A percentile compares a stretch with the other conserved stretches of the same genome.
phyloP scores from a whole-genome alignment of 2,113 vertebrate genomes.

The Pyrgilauda ruficollis region DNA sequence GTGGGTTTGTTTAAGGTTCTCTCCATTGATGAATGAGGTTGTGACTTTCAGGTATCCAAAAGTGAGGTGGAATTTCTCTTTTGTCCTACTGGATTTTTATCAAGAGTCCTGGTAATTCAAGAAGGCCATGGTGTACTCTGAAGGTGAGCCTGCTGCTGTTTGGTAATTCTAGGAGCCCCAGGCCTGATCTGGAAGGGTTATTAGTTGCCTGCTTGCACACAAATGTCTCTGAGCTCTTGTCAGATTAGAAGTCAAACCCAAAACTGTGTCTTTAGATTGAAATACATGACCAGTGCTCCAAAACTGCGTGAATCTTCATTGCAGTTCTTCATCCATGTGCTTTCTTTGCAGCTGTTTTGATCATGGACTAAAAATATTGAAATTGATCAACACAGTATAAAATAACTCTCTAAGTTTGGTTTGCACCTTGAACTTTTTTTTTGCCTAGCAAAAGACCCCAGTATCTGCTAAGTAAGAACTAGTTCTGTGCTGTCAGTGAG shows the following conservation, averaged over 20 bases:
- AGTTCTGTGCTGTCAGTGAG: not conserved
- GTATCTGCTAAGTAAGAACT: not conserved
- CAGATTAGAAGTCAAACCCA: not conserved
- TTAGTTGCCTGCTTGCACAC: slow-evolving; percentile 5
- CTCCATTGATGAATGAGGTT: not conserved
- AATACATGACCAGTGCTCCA: not conserved
- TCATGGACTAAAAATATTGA: not conserved
- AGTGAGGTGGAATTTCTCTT: slow-evolving; percentile 63
- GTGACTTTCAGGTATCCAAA: not conserved
- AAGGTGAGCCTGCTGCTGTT: not conserved
- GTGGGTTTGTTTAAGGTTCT: not conserved
- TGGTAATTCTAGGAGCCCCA: slow-evolving; percentile 51
- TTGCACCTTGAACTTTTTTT: not conserved
- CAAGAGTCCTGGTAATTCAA: slow-evolving; percentile 51
- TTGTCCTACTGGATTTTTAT: slow-evolving; percentile 59
- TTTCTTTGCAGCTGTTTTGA: not conserved
- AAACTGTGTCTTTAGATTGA: not conserved
- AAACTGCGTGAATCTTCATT: fast-evolving
- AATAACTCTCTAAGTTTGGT: not conserved
- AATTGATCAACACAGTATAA: not conserved
- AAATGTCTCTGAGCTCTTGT: not conserved
- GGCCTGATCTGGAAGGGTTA: slow-evolving; percentile 47
- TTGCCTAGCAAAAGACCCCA: not conserved
- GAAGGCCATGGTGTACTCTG: slow-evolving; percentile 27
- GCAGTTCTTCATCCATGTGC: not conserved